These are phyloP conservation scores for Neolamprologus variostigma DNA, from an alignment of 2,113 vertebrate genomes.

Conservation along the genomic window DNA sequence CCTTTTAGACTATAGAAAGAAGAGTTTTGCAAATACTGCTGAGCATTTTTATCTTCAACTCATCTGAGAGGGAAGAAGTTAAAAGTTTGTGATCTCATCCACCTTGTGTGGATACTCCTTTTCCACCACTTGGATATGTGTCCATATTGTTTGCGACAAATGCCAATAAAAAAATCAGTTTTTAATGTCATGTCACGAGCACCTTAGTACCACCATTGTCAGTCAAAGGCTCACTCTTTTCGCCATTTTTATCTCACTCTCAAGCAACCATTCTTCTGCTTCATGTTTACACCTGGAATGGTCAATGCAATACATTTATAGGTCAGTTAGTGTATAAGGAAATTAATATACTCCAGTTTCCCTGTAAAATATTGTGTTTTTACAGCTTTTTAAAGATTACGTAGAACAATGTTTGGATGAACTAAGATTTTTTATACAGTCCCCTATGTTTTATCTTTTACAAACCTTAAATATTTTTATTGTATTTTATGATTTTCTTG, in stretches of 20 bases:
- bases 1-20: background rate
- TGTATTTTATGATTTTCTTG: constrained; percentile 5
- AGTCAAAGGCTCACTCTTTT: background rate
- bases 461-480: background rate
- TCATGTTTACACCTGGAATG: background rate
- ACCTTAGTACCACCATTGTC: background rate
- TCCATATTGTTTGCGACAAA: background rate
- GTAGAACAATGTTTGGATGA: background rate
- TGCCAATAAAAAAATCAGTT: background rate
- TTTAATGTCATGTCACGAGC: background rate
- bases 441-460: background rate
- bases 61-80: background rate
- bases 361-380: background rate
- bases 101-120: background rate
- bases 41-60: background rate
- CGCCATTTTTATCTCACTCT: background rate
- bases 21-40: background rate
- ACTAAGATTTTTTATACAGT: background rate
- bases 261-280: background rate
- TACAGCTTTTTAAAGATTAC: background rate
- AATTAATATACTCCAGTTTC: background rate
- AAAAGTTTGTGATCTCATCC: background rate
- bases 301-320: background rate
- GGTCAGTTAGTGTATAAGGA: background rate
- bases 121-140: background rate